Base-by-base conservation (phyloP, 2,113 vertebrate species). In the Bothrops jararaca region DNA sequence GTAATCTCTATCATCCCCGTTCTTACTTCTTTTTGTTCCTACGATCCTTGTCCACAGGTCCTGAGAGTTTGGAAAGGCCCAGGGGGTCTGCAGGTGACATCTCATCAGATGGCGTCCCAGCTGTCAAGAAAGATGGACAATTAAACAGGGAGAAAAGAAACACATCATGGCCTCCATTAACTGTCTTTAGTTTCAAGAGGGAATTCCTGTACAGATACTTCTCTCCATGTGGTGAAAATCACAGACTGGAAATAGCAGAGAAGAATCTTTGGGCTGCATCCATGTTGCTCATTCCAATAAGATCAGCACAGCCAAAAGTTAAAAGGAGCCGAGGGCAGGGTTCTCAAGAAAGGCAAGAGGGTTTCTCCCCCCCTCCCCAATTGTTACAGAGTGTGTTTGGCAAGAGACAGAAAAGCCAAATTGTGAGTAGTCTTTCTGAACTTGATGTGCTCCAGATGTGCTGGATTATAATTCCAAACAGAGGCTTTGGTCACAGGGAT, bases 11-110 rank as follows among this genome's bases (percentile, higher is more conserved):
- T 34, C 85, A 50, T 26, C 50, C 85, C 22, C 3, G 1, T 24
- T 97, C 98, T 95, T 94, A 99, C 98, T 99, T 99, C 98, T 98
- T 98, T 96, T 98, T 99, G 95, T 98, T 99, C 96, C 98, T 99
- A 89, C 98, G 98, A n/a, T 98, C 98, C 95, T 99, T 98, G 94
- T 99, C 99, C 18, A 98, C 98, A 2, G 98, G 97, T 89, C 98
- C 98, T 0, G 98, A 97, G 92, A 98, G 98, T 96, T 99, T 99
- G 95, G 98, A 98, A 15, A 99, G 97, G 5, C 98, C 98, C 96
- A 99, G 97, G 0, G 98, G 96, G 95, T 99, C 98, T 1, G 98
- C 97, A 64, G 98, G 96, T 69, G 98, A 95, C 54, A 97, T 96
- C 93, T 99, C 98, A 4, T 99, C 98, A 1, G 98, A 99, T 2